These are phyloP conservation scores for Melanchra persicariae DNA, from an alignment of 2,888 invertebrate species.

Conservation along the genomic window DNA sequence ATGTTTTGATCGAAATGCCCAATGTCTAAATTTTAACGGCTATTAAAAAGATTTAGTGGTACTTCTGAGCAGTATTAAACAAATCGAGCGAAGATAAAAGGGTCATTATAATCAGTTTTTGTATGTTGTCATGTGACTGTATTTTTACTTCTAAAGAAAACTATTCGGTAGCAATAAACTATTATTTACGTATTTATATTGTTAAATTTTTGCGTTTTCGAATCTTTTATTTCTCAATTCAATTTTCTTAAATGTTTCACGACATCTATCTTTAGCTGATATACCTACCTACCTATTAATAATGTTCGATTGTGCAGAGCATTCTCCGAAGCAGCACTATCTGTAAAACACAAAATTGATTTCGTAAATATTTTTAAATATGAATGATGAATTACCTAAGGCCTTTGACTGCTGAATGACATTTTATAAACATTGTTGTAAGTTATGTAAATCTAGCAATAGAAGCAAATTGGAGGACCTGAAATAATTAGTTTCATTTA, in stretches of 20 bases:
- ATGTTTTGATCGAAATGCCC: conserved; percentile 57
- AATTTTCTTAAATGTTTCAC: background rate
- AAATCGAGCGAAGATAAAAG: conserved; percentile 67
- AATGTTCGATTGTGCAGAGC: background rate
- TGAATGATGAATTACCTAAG: too few species aligned
- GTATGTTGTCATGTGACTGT: conserved; percentile 29
- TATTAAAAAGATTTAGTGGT: conserved; percentile 67
- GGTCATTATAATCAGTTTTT: conserved; percentile 62
- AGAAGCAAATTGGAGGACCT: too few species aligned
- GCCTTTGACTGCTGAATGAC: background rate
- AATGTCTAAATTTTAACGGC: conserved; percentile 64
- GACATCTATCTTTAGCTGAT: background rate
- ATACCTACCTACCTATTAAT: too few species aligned
- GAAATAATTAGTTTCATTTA: too few species aligned
- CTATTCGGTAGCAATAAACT: conserved; percentile 27
- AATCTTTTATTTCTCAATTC: conserved; percentile 1
- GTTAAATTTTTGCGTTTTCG: background rate
- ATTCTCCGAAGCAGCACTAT: background rate
- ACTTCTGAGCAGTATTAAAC: conserved; percentile 61
- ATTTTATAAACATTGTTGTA: background rate
- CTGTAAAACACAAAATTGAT: too few species aligned
- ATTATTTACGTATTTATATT: conserved; percentile 16
- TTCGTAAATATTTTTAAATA: too few species aligned
- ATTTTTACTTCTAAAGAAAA: conserved; percentile 41
- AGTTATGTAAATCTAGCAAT: too few species aligned